These are phyloP conservation scores for Hydrochoerus hydrochaeris DNA, from an alignment of 2,113 vertebrate genomes.

Conservation along the genomic window DNA sequence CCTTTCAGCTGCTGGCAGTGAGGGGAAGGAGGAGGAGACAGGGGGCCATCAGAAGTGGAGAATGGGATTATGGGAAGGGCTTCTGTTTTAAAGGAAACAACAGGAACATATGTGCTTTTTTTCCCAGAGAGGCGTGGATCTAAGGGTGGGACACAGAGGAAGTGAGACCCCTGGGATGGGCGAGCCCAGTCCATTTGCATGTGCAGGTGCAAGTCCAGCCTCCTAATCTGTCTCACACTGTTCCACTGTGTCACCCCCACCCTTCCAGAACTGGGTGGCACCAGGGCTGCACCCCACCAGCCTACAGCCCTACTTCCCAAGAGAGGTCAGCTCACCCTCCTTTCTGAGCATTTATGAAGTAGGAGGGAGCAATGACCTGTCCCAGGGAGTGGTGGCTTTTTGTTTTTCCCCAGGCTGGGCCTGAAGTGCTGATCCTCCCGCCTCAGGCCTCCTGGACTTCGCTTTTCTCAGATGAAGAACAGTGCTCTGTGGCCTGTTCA, in stretches of 20 bases:
- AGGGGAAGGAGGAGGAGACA: neutral
- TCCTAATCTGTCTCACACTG: too few species aligned
- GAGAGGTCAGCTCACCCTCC: neutral
- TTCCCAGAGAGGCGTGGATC: neutral
- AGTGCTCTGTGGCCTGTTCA: rapidly evolving
- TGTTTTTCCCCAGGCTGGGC: neutral
- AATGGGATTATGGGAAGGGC: neutral
- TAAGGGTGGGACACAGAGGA: neutral
- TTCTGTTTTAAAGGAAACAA: neutral
- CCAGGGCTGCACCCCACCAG: neutral
- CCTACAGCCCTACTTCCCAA: rapidly evolving
- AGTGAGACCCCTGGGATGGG: neutral
- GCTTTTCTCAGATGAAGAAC: neutral
- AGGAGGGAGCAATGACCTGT: neutral
- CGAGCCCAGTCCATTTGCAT: neutral
- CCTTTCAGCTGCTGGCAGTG: neutral
- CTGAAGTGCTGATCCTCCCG: neutral
- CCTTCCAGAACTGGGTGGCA: neutral
- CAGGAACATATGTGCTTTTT: neutral
- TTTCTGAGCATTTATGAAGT: neutral
- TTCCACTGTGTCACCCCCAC: neutral
- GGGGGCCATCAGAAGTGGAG: neutral
- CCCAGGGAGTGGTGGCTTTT: neutral
- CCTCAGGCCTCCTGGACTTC: neutral
- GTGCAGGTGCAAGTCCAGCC: rapidly evolving